Evolutionary conservation across 2,888 invertebrate genomes (phyloP).

Genomic region (Sepioteuthis lessoniana): DNA sequence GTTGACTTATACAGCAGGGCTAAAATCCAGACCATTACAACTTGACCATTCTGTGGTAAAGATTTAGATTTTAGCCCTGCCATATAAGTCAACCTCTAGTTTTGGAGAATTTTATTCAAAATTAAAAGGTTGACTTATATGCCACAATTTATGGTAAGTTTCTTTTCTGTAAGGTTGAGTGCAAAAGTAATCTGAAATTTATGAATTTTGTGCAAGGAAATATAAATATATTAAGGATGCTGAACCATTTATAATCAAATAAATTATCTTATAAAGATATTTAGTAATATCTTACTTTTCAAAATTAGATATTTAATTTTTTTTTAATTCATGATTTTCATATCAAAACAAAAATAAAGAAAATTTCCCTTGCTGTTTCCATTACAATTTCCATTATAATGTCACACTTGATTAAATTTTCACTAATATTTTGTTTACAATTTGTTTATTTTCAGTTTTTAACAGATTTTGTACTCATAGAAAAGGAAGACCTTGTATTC

Average conservation of each 20-base stretch:
- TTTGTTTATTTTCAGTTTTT: background rate
- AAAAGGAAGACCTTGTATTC: background rate
- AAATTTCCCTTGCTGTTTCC: background rate
- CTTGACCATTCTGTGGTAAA: too few relatives aligned
- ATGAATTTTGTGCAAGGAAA: background rate
- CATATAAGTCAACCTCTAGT: too few relatives aligned
- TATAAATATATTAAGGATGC: too few relatives aligned
- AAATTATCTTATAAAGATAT: background rate
- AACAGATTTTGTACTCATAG: too few relatives aligned
- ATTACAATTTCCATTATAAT: background rate
- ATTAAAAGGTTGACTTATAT: too few relatives aligned
- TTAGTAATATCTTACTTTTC: too few relatives aligned
- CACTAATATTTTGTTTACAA: background rate
- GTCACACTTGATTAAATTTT: background rate
- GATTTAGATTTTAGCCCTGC: too few relatives aligned
- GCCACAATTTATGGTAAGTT: too few relatives aligned
- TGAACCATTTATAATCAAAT: background rate
- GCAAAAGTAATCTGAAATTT: background rate
- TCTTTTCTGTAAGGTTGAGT: background rate
- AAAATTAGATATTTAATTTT: background rate
- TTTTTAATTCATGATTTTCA: background rate
- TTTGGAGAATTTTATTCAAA: too few relatives aligned
- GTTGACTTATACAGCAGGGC: too few relatives aligned
- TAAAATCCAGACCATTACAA: too few relatives aligned
- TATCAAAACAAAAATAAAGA: background rate